A percentile compares a stretch with the other conserved stretches of the same genome.
Conservation (phyloP, 2,113 vertebrate genomes). For the Ammodramus savannarum region DNA sequence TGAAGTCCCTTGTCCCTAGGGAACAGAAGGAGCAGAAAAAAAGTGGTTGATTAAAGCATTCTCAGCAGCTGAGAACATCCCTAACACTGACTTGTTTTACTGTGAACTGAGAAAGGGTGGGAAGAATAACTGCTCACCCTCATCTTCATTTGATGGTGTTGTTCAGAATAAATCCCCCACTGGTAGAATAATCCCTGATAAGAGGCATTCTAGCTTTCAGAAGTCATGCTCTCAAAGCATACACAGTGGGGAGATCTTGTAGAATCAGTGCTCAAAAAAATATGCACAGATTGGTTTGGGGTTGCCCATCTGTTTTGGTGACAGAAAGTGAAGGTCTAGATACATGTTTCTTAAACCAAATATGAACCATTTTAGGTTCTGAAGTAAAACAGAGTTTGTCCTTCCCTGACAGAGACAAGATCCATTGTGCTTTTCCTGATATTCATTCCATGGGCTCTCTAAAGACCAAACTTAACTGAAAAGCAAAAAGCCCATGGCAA, state of each 20-base stretch:
- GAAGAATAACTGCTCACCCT: not conserved
- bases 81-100: not conserved
- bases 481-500: not conserved
- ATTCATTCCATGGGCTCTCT: not conserved
- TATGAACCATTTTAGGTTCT: not conserved
- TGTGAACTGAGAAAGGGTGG: not conserved
- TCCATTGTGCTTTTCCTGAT: not conserved
- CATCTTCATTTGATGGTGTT: not conserved
- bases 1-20: not conserved
- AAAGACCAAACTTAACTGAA: not conserved
- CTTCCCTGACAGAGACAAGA: not conserved
- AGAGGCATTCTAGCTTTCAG: not conserved
- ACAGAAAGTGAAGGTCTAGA: not conserved
- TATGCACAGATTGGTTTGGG: not conserved
- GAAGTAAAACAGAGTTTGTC: not conserved
- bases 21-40: not conserved
- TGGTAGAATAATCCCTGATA: not conserved
- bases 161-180: not conserved
- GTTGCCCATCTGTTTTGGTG: not conserved
- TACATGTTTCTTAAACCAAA: not conserved
- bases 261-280: not conserved
- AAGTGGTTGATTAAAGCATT: conserved; percentile 14
- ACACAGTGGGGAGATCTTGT: not conserved
- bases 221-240: not conserved
- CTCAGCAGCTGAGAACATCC: not conserved